Conservation (phyloP, 2,113 vertebrate species). For the Anseranas semipalmata region DNA sequence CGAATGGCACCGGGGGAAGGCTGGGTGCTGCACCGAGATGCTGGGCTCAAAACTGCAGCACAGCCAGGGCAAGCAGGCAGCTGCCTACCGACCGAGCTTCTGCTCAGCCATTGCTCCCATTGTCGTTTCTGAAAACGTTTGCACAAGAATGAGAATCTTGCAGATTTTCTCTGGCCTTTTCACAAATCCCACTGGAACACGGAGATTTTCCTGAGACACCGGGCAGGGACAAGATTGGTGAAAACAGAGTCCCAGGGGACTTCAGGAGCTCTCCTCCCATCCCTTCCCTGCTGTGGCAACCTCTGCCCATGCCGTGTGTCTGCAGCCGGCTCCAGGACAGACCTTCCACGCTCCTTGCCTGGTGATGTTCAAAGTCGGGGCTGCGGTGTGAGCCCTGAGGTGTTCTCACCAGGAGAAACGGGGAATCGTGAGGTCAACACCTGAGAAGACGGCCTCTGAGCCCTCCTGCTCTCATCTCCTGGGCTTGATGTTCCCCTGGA, state of each 20-base stretch:
- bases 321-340: background rate
- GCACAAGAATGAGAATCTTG: background rate
- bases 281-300: background rate
- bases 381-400: background rate
- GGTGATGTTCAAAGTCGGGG: background rate
- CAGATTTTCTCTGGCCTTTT: background rate
- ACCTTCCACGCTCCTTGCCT: accelerated
- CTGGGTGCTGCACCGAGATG: background rate
- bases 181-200: background rate
- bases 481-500: background rate
- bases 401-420: background rate
- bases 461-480: background rate
- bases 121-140: background rate
- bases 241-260: background rate
- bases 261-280: background rate
- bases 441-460: background rate
- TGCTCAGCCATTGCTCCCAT: no score
- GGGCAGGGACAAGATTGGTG: background rate
- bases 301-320: accelerated
- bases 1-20: background rate
- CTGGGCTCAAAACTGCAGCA: no score
- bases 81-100: background rate
- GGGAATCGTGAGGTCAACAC: background rate
- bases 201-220: background rate
- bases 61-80: no score